Evolutionary conservation across 1,140 invertebrate species (phyloP), one percentile per base, ranked within the genome.

Genomic region (Pogonus chalceus): DNA sequence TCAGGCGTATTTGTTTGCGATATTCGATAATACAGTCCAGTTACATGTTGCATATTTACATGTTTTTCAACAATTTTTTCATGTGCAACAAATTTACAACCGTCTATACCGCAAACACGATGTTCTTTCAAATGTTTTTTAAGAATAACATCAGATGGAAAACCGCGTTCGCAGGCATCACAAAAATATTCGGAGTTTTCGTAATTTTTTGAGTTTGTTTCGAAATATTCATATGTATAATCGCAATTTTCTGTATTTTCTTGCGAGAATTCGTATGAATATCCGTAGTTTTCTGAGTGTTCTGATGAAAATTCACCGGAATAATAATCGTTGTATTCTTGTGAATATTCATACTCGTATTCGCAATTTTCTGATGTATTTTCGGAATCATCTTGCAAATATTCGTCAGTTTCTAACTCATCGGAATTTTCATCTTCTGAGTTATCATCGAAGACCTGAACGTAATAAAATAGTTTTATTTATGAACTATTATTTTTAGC

Each of bases 61-160:
- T 93, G 90, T 60, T 83, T 83, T 51, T 84, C 80, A 14, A 94
- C 78, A 1, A 92, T 70, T 65, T 84, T 84, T 9, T 85, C 79
- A 68, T 90, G 81, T 16, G 87, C 90, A 14, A 81, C 73, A 73
- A 88, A 92, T 21, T 74, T 79, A 65, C 90, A 93, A n/a, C 83
- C 83, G 62, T 90, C 85, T 16, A 87, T 79, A 37, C 82, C 82
- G 65, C 88, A 92, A 67, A 76, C 69, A 69, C 79, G 74, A 71
- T 93, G 90, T 57, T 81, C 77, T 2, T 69, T 62, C 57, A 81
- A 72, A 66, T 93, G 90, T 47, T 74, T 71, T 39, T 80, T 61
- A 47, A 85, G 76, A 56, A 76, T 65, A 20, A 81, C 71, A 43
- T 72, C 57, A 3, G 72, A 76, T 43, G 69, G 67, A 67, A 90